Evolutionary conservation across 2,797 vertebrate genomes (phyloP).

Genomic region (Sebastes ruberrimus): DNA sequence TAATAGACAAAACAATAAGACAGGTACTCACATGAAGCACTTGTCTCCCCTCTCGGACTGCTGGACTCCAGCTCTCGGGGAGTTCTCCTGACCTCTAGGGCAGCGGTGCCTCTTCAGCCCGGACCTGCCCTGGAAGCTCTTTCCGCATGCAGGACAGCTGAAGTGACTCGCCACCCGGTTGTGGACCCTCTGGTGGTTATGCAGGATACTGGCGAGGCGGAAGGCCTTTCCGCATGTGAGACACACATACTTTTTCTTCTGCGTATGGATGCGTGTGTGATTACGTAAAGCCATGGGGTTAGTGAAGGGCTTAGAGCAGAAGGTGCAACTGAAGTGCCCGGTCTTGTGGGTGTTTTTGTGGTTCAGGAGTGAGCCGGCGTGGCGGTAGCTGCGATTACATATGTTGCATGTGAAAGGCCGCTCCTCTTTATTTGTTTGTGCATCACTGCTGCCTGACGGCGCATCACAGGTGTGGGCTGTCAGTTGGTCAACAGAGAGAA

Average conservation of each 20-base stretch:
- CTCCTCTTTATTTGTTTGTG: slow-evolving; percentile 70
- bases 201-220: slow-evolving; percentile 84
- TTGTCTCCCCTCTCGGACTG: slow-evolving; percentile 74
- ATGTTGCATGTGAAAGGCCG: slow-evolving; percentile 84
- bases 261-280: slow-evolving; percentile 85
- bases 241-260: slow-evolving; percentile 85
- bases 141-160: slow-evolving; percentile 85
- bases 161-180: slow-evolving; percentile 76
- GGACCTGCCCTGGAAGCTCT: slow-evolving; percentile 85
- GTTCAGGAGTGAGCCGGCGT: slow-evolving; percentile 85
- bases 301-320: slow-evolving; percentile 86
- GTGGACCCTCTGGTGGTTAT: slow-evolving; percentile 87
- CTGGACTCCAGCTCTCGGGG: slow-evolving; percentile 39
- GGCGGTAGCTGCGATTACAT: slow-evolving; percentile 87
- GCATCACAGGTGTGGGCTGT: slow-evolving; percentile 66
- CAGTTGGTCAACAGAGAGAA: slow-evolving; percentile 69
- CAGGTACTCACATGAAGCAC: slow-evolving; percentile 83
- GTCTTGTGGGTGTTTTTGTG: slow-evolving; percentile 88
- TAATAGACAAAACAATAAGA: background rate
- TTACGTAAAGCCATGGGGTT: slow-evolving; percentile 86
- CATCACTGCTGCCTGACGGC: slow-evolving; percentile 23
- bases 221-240: slow-evolving; percentile 87
- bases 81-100: slow-evolving; percentile 57
- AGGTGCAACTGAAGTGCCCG: slow-evolving; percentile 82
- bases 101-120: slow-evolving; percentile 84